Percentiles rank a stretch among this genome's conserved stretches.
Evolutionary conservation across 2,888 invertebrate species (phyloP).

Genomic region (Plutella xylostella): DNA sequence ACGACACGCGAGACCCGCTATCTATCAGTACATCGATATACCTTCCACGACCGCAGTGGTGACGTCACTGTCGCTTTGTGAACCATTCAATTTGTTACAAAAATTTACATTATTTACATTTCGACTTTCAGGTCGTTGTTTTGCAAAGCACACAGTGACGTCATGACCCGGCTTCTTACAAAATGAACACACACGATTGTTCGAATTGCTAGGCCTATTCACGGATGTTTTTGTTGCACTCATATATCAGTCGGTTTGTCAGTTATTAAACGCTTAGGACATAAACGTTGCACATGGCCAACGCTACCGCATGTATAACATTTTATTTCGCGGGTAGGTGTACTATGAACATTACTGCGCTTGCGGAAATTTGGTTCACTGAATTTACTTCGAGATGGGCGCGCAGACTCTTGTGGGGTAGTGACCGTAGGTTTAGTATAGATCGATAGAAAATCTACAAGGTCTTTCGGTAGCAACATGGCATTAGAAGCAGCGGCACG

Average conservation of each 20-base stretch:
- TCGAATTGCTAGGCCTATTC: not conserved
- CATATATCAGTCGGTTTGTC: not conserved
- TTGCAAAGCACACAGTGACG: not conserved
- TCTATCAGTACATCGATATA: conserved; percentile 12
- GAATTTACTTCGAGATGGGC: not conserved
- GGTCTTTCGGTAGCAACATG: not conserved
- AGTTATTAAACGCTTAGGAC: not conserved
- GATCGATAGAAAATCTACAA: not conserved
- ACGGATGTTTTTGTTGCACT: not conserved
- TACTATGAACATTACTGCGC: no score
- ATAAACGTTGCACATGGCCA: not conserved
- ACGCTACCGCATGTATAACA: not conserved
- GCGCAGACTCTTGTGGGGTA: not conserved
- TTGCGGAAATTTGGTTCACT: not conserved
- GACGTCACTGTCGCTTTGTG: not conserved
- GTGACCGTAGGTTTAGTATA: not conserved
- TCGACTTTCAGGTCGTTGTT: not conserved
- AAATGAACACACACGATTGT: no score
- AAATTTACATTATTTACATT: not conserved
- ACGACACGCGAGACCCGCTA: conserved; percentile 9
- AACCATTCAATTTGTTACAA: not conserved
- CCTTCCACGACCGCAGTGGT: conserved; percentile 2
- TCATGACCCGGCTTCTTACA: not conserved
- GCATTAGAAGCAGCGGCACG: not conserved
- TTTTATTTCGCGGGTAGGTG: not conserved